These are phyloP conservation scores for Oreochromis spilurus DNA, from an alignment of 2,113 vertebrate species.

Conservation along the genomic window DNA sequence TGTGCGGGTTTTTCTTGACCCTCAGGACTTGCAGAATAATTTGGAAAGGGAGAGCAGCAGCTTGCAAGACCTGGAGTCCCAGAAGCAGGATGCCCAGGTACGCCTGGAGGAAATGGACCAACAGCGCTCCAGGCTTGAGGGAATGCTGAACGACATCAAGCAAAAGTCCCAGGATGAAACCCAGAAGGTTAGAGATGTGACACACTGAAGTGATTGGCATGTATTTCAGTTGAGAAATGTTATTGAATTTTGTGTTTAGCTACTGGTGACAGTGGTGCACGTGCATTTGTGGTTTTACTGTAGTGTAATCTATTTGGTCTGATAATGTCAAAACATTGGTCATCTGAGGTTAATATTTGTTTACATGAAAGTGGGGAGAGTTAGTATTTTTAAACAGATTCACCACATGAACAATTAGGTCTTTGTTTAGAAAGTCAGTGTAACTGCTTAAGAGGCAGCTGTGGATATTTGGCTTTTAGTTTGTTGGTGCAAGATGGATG, in stretches of 20 bases:
- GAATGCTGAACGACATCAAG: conserved; percentile 85
- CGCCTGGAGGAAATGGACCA: conserved; percentile 95
- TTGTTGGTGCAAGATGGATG: background rate
- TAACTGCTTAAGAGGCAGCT: background rate
- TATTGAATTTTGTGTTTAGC: background rate
- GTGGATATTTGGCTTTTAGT: background rate
- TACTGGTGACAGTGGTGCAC: background rate
- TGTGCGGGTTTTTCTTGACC: background rate
- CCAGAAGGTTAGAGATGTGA: conserved; percentile 76
- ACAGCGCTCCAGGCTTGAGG: conserved; percentile 90
- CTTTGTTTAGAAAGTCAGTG: background rate
- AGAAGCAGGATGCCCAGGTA: conserved; percentile 87
- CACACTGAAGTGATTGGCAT: background rate
- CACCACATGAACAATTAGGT: background rate
- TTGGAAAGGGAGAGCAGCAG: conserved; percentile 84
- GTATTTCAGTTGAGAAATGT: background rate
- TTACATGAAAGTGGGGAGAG: background rate
- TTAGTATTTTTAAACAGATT: background rate
- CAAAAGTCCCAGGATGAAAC: conserved; percentile 91
- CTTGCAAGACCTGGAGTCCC: conserved; percentile 84
- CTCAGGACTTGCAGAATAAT: conserved; percentile 84
- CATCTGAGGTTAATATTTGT: background rate
- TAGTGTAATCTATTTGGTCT: background rate
- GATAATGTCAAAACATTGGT: background rate
- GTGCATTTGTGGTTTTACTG: background rate